A percentile compares a stretch with the other conserved stretches of the same genome.
Conservation (phyloP, 2,113 vertebrate species). For the Paratilapia polleni region DNA sequence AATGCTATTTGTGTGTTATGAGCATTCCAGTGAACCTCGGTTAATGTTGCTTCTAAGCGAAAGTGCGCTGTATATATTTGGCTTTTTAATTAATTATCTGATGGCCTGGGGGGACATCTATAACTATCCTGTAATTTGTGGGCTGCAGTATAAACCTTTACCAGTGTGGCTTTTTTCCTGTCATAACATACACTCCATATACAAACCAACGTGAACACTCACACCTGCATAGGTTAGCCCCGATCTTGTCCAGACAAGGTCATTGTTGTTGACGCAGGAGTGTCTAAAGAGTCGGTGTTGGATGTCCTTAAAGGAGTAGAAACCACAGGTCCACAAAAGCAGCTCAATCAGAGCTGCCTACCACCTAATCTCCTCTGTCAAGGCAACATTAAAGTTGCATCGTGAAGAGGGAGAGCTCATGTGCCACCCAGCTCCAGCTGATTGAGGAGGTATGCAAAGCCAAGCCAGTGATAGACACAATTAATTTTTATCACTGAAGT, state of each 20-base stretch:
- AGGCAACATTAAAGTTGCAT: conserved; percentile 73
- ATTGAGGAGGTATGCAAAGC: conserved; percentile 5
- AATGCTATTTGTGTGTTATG: conserved; percentile 1
- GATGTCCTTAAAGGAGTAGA: conserved; percentile 55
- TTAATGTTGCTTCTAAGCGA: not conserved
- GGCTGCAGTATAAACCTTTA: not conserved
- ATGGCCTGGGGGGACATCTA: not conserved
- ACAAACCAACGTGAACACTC: not conserved
- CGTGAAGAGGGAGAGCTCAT: conserved; percentile 32
- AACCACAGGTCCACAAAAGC: conserved; percentile 34
- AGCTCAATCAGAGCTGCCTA: conserved; percentile 41
- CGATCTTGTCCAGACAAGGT: conserved; percentile 42
- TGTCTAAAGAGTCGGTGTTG: conserved; percentile 53
- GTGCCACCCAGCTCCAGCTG: conserved; percentile 21
- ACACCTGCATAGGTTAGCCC: not conserved
- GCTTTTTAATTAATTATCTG: not conserved
- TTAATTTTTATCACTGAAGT: not conserved
- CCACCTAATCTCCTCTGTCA: conserved; percentile 59
- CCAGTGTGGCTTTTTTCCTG: not conserved
- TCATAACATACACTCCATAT: not conserved
- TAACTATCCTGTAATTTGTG: not conserved
- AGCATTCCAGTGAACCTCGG: not conserved
- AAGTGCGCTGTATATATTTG: not conserved
- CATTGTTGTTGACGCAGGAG: conserved; percentile 45
- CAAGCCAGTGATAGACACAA: not conserved